Conservation (phyloP, 2,797 vertebrate genomes). For the Tangara arthus region DNA sequence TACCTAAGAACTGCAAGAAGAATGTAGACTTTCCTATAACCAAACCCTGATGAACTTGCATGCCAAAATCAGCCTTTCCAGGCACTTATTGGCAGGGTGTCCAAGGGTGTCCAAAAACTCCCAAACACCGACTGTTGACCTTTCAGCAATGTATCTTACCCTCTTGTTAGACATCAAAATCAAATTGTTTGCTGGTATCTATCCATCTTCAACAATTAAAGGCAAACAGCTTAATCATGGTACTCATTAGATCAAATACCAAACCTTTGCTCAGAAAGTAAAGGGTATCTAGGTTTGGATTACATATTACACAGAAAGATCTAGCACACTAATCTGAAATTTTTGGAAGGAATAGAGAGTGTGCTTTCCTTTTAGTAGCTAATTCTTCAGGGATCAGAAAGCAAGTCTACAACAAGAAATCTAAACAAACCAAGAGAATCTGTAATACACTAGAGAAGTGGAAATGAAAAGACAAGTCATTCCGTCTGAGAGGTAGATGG, state of each 20-base stretch:
- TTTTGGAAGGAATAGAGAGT: background rate
- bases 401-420: background rate
- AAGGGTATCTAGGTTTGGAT: background rate
- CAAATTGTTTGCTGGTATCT: background rate
- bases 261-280: background rate
- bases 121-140: background rate
- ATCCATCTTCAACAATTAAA: background rate
- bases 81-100: background rate
- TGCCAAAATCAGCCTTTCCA: background rate
- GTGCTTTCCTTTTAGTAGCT: background rate
- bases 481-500: background rate
- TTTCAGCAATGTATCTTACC: background rate
- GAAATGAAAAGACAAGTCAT: background rate
- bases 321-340: background rate
- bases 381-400: background rate
- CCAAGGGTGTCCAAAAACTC: background rate
- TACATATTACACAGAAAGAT: background rate
- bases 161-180: background rate
- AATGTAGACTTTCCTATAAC: background rate
- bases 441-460: background rate
- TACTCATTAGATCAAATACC: background rate
- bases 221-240: background rate
- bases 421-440: background rate
- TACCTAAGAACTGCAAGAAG: background rate
- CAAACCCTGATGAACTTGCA: background rate